Evolutionary conservation across 2,888 invertebrate species (phyloP), one percentile per base, ranked within the genome.

Genomic region (Uropetala carovei): DNA sequence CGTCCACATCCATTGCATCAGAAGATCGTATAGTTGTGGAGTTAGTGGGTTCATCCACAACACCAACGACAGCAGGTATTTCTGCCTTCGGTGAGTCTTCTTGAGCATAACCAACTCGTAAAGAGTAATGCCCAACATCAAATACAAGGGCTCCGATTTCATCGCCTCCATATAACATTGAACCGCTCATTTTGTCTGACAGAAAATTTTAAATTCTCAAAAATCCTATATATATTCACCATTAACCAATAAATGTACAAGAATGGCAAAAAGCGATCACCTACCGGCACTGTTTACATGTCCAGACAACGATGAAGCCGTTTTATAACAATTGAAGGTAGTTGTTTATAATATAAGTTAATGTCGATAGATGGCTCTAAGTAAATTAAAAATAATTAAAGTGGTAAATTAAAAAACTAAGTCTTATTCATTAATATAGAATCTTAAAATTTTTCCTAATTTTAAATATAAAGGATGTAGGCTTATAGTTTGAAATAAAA

Each of bases 61-160:
- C 97, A 0, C 99, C 99, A 59, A 99, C 97, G 82, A 98, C 97
- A 0, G 99, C 97, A 0, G 99, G 99, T 92, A 99, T 99, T 96
- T 99, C 99, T 1, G 99, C 98, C 96, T 99, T 99, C 4, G 99
- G 99, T n/a, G 98, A 98, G 95, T 99, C 99, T 95, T 99, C 99
- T 94, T 99, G 99, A 13, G 99, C 99, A 96, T 98, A 99, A 92
- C 99, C 99, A 91, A 98, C 98, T 92, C 99, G 96, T 92, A 99
- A 95, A 0, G 98, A 98, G 95, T 98, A 98, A 94, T 98, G 98
- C 0, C 99, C 99, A 13, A 99, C 97, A 95, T 99, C 99, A 94
- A 99, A 99, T 60, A 99, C 99, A 93, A 99, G 95, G 0, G 99
- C 99, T 14, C 99, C 99, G 93, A 99, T 99, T 95, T 99, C 99